Percentiles rank a stretch among this genome's conserved stretches.
phyloP scores from a whole-genome alignment of 2,113 vertebrate genomes.

The Neodontobutis hainanensis region DNA sequence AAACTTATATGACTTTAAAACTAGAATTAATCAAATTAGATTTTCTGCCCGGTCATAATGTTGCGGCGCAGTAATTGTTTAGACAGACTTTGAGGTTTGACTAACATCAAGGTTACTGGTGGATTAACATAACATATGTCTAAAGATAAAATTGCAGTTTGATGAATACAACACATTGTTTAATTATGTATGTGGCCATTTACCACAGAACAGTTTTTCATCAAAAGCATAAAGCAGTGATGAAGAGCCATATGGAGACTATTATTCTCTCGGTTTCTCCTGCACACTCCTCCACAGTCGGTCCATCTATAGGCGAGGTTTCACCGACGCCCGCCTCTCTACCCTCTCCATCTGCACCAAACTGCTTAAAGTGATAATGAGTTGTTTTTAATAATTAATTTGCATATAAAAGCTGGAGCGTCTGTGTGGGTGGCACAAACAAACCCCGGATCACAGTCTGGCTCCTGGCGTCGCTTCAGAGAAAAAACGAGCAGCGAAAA shows the following conservation, averaged over 20 bases:
- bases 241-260: not conserved
- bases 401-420: slow-evolving; percentile 70
- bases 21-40: too few relatives aligned
- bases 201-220: too few relatives aligned
- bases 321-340: slow-evolving; percentile 32
- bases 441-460: slow-evolving; percentile 67
- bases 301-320: slow-evolving; percentile 18
- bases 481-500: slow-evolving; percentile 26
- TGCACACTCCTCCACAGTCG: slow-evolving; percentile 2
- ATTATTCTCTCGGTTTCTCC: slow-evolving; percentile 5
- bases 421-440: slow-evolving; percentile 59
- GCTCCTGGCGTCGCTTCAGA: slow-evolving; percentile 67
- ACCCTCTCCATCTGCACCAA: slow-evolving; percentile 51
- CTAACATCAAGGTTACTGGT: too few relatives aligned
- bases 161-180: too few relatives aligned
- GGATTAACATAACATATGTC: too few relatives aligned
- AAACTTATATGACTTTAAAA: too few relatives aligned
- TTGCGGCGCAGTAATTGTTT: too few relatives aligned
- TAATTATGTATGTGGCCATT: too few relatives aligned
- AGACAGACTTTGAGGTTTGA: too few relatives aligned
- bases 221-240: not conserved
- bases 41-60: too few relatives aligned
- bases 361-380: slow-evolving; percentile 74
- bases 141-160: too few relatives aligned
- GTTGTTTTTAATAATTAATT: slow-evolving; percentile 77